A percentile compares a stretch with the other conserved stretches of the same genome.
These are phyloP conservation scores for Drosophila lacertosa DNA, from an alignment of 1,140 invertebrate genomes.

Conservation along the genomic window DNA sequence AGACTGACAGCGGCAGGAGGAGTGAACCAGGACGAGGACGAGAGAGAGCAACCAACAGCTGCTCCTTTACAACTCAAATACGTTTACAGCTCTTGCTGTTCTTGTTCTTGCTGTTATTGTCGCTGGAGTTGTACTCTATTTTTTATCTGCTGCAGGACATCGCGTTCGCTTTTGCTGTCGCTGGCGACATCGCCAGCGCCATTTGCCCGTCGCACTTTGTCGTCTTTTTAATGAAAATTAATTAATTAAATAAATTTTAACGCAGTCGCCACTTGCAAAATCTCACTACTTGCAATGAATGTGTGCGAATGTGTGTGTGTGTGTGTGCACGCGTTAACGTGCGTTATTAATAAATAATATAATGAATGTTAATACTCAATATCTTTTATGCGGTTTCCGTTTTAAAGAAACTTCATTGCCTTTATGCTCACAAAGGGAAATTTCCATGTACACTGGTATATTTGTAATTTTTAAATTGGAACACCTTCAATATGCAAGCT, in stretches of 20 bases:
- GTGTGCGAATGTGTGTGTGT: slow-evolving; percentile 27
- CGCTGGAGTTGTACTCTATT: background rate
- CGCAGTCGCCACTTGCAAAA: slow-evolving; percentile 59
- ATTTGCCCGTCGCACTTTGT: slow-evolving; percentile 60
- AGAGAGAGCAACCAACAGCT: slow-evolving; percentile 23
- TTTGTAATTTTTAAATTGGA: too few relatives aligned
- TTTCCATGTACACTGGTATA: too few relatives aligned
- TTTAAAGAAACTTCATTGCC: background rate
- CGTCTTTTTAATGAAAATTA: slow-evolving; percentile 77
- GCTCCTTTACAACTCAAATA: slow-evolving; percentile 30
- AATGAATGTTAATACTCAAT: slow-evolving; percentile 1
- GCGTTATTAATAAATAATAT: slow-evolving; percentile 27
- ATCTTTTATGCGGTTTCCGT: background rate
- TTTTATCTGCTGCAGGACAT: slow-evolving; percentile 28
- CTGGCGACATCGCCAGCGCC: slow-evolving; percentile 7
- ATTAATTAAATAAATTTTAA: slow-evolving; percentile 79
- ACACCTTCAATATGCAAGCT: too few relatives aligned
- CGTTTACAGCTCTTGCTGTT: slow-evolving; percentile 15
- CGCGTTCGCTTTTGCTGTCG: too few relatives aligned
- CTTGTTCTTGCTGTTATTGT: slow-evolving; percentile 11
- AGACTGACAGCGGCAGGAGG: slow-evolving; percentile 62
- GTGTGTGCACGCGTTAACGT: slow-evolving; percentile 23
- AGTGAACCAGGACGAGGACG: slow-evolving; percentile 3
- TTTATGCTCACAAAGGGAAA: background rate
- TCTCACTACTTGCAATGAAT: background rate